Base-by-base conservation (phyloP, 2,888 invertebrate species). In the Leucania comma region DNA sequence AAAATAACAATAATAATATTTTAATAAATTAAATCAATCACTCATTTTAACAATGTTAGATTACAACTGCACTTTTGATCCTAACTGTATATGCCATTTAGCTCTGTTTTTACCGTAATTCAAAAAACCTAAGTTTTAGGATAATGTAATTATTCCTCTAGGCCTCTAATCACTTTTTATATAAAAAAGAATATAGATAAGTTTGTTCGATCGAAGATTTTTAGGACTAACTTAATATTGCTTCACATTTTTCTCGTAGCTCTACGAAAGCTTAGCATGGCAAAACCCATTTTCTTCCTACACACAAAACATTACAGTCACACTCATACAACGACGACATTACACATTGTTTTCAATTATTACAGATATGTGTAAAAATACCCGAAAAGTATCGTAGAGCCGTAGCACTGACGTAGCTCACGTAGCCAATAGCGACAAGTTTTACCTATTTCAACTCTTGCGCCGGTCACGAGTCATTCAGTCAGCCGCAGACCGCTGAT, bases 331-430 rank as follows among this genome's bases (percentile, higher is more conserved):
- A 69, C 38, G 6, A 4, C 48, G 20, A 42, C 9, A 56, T 42
- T 69, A 46, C 48, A 42, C 48, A 56, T 50, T 71, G 58, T 71
- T 78, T 56, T 56, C 32, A 60, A 53, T 10, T 24, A 24, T 68
- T 20, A 24, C 29, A 58, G 17, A 42, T 35, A 9, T 56, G 10
- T 1, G 48, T 50, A 58, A 61, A 71, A 72, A 22, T 48, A 35
- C 38, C 62, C 51, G 14, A 53, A 79, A 79, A 50, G 22, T 32
- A 12, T 72, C 79, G 58, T 79, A 79, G 76, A 22, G 35, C 14
- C 79, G 51, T 78, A 78, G 76, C 68, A 32, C 22, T 64, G 76
- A 60, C 68, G 76, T 68, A 56, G 62, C 65, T 51, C 51, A 62
- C 75, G 65, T 63, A 75, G 76, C 60, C 57, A 32, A 57, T 20